phyloP scores from a whole-genome alignment of 2,888 invertebrate genomes.

The Nomada ruficornis region DNA sequence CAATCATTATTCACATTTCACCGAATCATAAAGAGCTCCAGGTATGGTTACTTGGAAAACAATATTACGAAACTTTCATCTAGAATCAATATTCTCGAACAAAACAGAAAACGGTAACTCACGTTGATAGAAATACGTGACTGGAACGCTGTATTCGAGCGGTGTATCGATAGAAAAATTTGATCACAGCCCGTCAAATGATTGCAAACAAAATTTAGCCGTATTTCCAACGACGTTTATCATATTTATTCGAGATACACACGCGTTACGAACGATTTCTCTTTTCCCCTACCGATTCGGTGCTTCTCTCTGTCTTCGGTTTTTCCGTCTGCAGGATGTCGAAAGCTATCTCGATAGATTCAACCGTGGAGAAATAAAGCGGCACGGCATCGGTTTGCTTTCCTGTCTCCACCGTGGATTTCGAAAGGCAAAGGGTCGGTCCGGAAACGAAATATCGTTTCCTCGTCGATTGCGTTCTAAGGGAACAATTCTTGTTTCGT shows the following conservation, averaged over 20 bases:
- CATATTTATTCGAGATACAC: conserved; percentile 39
- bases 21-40: not conserved
- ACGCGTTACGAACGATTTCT: conserved; percentile 34
- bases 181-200: conserved; percentile 23
- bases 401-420: conserved; percentile 18
- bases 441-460: conserved; percentile 51
- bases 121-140: not conserved
- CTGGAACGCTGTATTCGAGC: not conserved
- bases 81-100: not conserved
- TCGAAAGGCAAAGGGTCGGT: conserved; percentile 14
- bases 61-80: not conserved
- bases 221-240: conserved; percentile 48
- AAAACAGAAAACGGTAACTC: not conserved
- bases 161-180: conserved; percentile 11
- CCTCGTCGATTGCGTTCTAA: conserved; percentile 6
- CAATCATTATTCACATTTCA: not conserved
- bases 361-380: conserved; percentile 32
- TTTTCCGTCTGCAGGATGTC: conserved; percentile 35
- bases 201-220: conserved; percentile 47
- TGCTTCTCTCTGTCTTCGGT: conserved; percentile 5
- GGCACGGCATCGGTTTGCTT: conserved; percentile 12
- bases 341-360: conserved; percentile 44
- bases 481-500: not conserved
- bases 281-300: not conserved
- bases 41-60: not conserved